Base-by-base conservation (phyloP, 2,888 invertebrate species). In the Erebia epiphron region DNA sequence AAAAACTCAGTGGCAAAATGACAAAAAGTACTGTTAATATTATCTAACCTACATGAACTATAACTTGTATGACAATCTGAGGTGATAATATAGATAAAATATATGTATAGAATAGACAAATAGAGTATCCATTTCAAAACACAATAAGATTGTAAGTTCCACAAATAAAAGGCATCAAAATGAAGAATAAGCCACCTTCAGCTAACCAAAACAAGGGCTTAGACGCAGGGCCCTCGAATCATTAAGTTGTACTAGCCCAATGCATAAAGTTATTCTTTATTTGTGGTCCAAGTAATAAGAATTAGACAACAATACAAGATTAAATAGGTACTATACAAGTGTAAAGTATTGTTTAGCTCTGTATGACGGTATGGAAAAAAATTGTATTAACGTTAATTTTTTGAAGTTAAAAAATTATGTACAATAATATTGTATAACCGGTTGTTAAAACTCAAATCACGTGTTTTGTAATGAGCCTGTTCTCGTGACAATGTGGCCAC, bases 221-320 rank as follows among this genome's bases (percentile, higher is more conserved):
- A 79, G 74, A 75, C 69, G 75, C 58, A 60, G 78, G 79, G 79
- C 85, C 85, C 82, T 81, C 77, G 75, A 79, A 81, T 79, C 83
- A 84, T 85, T 83, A 81, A 83, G 83, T 81, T 82, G 84, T 84
- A 84, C 81, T 80, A 81, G 81, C 79, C 79, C 79, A 81, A 78
- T 79, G 79, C 77, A 81, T 80, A 75, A 80, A 79, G 80, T 81
- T 78, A 78, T 71, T 68, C 68, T 69, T 56, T 66, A 10, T 49
- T 11, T 13, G 11, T 69, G 75, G 75, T 61, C 18, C 72, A 83
- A 83, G 75, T 57, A 63, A 65, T 67, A 63, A 43, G 73, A 69
- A 71, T 11, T 46, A 11, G 13, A 46, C 4, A 46, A 11, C 43
- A 3, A 11, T 11, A 46, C n/a, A 46, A 46, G n/a, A 50, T 14